Evolutionary conservation across 2,797 vertebrate species (phyloP).

Genomic region (Lophius americanus): DNA sequence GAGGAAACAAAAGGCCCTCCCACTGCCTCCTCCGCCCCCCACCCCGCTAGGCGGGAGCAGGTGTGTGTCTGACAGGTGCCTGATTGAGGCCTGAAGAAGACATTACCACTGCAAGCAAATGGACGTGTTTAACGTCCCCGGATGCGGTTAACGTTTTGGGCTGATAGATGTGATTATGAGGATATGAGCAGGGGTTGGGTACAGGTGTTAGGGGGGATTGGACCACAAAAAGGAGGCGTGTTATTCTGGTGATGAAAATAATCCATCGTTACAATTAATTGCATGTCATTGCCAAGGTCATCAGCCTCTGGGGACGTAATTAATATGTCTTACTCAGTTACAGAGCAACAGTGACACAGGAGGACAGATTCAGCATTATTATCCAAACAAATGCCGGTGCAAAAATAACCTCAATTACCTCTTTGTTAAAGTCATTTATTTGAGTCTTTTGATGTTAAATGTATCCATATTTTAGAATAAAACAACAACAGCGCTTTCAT

Average conservation of each 20-base stretch:
- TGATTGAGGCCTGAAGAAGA: slow-evolving; percentile 83
- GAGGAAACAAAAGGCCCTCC: slow-evolving; percentile 78
- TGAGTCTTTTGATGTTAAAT: slow-evolving; percentile 49
- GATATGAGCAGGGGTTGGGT: slow-evolving; percentile 69
- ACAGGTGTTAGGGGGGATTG: slow-evolving; percentile 74
- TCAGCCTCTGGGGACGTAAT: slow-evolving; percentile 58
- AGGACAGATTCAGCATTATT: slow-evolving; percentile 63
- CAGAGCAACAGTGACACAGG: slow-evolving; percentile 47
- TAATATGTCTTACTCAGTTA: slow-evolving; percentile 66
- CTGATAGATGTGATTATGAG: slow-evolving; percentile 85
- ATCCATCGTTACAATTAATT: slow-evolving; percentile 79
- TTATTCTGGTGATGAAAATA: slow-evolving; percentile 71
- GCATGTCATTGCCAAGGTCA: slow-evolving; percentile 71
- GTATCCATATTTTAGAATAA: slow-evolving; percentile 53
- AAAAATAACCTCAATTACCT: slow-evolving; percentile 69
- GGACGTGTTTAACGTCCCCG: slow-evolving; percentile 79
- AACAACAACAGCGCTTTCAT: slow-evolving; percentile 44
- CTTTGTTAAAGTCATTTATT: slow-evolving; percentile 51
- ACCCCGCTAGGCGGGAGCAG: slow-evolving; percentile 77
- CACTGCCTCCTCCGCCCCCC: slow-evolving; percentile 71
- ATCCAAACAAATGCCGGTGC: slow-evolving; percentile 9
- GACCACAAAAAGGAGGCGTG: slow-evolving; percentile 45
- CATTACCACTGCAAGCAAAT: slow-evolving; percentile 86
- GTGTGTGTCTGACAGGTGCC: slow-evolving; percentile 84
- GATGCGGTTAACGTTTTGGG: slow-evolving; percentile 75